Conservation (phyloP, 2,113 vertebrate species). For the Pelecanoides urinatrix region DNA sequence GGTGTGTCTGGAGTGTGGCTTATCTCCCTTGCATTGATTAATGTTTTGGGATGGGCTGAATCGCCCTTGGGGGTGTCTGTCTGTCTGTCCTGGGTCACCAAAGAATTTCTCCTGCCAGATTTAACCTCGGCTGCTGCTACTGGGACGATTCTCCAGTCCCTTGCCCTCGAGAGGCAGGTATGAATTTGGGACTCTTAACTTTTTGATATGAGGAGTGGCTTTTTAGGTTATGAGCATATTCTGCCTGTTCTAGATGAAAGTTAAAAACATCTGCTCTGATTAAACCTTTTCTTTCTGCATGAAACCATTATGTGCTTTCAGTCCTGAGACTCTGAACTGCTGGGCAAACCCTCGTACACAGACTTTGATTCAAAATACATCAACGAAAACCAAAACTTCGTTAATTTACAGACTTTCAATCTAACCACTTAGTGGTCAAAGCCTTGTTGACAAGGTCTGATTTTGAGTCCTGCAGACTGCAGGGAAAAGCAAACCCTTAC, state of each 20-base stretch:
- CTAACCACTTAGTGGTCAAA: neutral
- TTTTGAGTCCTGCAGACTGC: neutral
- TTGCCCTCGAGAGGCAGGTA: neutral
- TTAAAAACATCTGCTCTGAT: neutral
- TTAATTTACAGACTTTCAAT: neutral
- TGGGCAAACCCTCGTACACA: neutral
- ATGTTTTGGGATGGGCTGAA: neutral
- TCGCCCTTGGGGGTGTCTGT: neutral
- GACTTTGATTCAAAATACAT: neutral
- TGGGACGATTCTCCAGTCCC: neutral
- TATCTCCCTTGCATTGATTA: neutral
- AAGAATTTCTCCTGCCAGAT: neutral
- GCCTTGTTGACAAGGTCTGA: neutral
- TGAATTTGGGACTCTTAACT: neutral
- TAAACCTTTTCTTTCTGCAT: neutral
- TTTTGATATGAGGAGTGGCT: neutral
- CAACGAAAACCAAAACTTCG: neutral
- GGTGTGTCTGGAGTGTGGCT: neutral
- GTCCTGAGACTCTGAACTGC: neutral
- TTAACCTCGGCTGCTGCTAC: neutral
- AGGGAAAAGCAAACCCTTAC: neutral
- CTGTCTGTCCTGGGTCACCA: neutral
- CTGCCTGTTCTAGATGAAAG: neutral
- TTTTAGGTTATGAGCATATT: neutral
- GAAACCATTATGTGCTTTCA: fast-evolving